These are phyloP conservation scores for Drosophila imparisetae DNA, from an alignment of 2,888 invertebrate species.

Conservation along the genomic window DNA sequence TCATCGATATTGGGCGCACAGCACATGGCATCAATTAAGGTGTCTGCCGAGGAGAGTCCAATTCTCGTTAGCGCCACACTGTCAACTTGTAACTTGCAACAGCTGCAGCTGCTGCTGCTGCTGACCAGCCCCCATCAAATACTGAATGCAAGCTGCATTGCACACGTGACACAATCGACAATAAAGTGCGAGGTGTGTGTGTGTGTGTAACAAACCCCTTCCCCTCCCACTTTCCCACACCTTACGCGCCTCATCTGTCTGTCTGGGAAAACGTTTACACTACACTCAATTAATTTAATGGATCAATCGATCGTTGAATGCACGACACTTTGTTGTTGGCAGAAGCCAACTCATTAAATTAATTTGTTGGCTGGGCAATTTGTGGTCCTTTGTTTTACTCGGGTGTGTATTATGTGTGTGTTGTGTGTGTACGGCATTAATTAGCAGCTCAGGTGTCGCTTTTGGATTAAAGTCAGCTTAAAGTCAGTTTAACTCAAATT, in stretches of 20 bases:
- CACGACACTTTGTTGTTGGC: constrained; percentile 17
- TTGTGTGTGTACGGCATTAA: constrained; percentile 30
- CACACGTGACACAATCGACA: constrained; percentile 58
- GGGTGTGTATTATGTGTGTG: neutral
- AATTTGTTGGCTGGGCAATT: constrained; percentile 43
- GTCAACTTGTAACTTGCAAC: constrained; percentile 4
- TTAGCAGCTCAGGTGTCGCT: constrained; percentile 39
- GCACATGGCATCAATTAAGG: constrained; percentile 67
- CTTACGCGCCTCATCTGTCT: constrained; percentile 27
- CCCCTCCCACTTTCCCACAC: neutral
- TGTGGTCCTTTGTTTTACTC: constrained; percentile 20
- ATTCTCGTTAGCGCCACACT: constrained; percentile 42
- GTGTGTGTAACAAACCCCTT: neutral
- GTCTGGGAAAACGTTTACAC: constrained; percentile 60
- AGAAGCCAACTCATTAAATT: constrained; percentile 42
- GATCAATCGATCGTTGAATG: constrained; percentile 69
- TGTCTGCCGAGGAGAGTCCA: constrained; percentile 55
- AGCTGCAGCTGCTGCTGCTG: constrained; percentile 8
- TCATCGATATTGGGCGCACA: constrained; percentile 39
- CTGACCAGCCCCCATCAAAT: constrained; percentile 56
- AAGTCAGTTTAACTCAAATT: neutral
- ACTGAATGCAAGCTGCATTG: constrained; percentile 49
- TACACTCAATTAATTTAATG: constrained; percentile 77
- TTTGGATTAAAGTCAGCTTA: constrained; percentile 1
- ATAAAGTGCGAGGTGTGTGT: constrained; percentile 1